These are phyloP conservation scores for Atrina japonica DNA, from an alignment of 2,888 invertebrate species.

Conservation along the genomic window DNA sequence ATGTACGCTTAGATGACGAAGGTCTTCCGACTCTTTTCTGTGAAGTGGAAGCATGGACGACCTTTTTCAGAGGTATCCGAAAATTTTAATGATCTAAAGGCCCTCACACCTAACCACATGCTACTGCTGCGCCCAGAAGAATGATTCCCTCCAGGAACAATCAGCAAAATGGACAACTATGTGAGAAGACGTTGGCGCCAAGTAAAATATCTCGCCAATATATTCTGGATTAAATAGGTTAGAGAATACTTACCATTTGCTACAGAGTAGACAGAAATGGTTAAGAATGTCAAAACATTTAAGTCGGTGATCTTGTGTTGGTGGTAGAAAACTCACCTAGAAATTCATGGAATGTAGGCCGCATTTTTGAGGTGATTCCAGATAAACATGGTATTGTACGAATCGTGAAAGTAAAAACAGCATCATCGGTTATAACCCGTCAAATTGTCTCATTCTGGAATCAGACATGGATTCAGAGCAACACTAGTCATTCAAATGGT, in stretches of 20 bases:
- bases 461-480: too few species aligned
- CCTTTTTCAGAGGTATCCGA: constrained; percentile 2
- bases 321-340: constrained; percentile 6
- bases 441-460: constrained; percentile 33
- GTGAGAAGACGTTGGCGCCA: constrained; percentile 15
- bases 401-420: constrained; percentile 26
- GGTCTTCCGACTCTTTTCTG: background rate
- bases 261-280: too few species aligned
- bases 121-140: too few species aligned
- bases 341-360: constrained; percentile 19
- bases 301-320: constrained; percentile 10
- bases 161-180: too few species aligned
- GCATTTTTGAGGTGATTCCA: constrained; percentile 9
- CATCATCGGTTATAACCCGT: constrained; percentile 9
- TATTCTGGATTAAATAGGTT: background rate
- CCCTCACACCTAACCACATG: too few species aligned
- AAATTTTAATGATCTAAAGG: background rate
- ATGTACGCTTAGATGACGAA: constrained; percentile 1
- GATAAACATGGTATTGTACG: constrained; percentile 24
- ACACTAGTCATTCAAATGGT: too few species aligned
- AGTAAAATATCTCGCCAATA: constrained; percentile 17
- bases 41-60: constrained; percentile 9
- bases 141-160: too few species aligned
- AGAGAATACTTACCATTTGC: too few species aligned
- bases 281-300: too few species aligned